Evolutionary conservation across 2,113 vertebrate species (phyloP).

Genomic region (Paralichthys olivaceus): DNA sequence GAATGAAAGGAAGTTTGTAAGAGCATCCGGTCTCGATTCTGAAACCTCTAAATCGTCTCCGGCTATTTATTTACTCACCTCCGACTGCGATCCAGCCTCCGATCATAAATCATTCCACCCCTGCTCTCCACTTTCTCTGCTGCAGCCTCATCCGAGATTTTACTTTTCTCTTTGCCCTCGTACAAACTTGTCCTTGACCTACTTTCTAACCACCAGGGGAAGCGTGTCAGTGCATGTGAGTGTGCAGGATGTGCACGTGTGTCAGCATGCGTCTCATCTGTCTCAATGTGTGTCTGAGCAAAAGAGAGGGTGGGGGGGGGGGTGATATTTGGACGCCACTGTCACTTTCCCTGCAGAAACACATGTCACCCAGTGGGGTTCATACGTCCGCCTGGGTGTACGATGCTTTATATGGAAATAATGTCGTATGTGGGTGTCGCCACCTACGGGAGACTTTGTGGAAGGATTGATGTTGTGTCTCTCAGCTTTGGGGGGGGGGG

Average conservation of each 20-base stretch:
- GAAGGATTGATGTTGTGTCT: slow-evolving; percentile 58
- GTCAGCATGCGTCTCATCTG: slow-evolving; percentile 58
- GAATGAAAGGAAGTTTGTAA: too few species aligned
- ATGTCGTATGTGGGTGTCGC: slow-evolving; percentile 35
- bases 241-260: slow-evolving; percentile 54
- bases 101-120: slow-evolving; percentile 41
- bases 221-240: slow-evolving; percentile 43
- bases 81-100: slow-evolving; percentile 13
- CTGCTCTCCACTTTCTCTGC: slow-evolving; percentile 38
- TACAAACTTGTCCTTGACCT: slow-evolving; percentile 79
- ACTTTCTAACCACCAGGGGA: slow-evolving; percentile 66
- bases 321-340: background rate
- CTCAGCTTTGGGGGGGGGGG: slow-evolving; percentile 33
- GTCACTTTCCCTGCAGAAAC: slow-evolving; percentile 21
- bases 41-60: too few species aligned
- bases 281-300: slow-evolving; percentile 7
- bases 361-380: slow-evolving; percentile 31
- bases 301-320: background rate
- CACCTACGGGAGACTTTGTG: slow-evolving; percentile 36
- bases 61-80: slow-evolving; percentile 37
- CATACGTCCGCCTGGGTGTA: slow-evolving; percentile 9
- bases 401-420: slow-evolving; percentile 7
- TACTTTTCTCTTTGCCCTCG: slow-evolving; percentile 66
- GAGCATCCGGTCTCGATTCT: too few species aligned
- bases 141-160: slow-evolving; percentile 52